phyloP scores from a whole-genome alignment of 1,140 invertebrate genomes.

The Heliconius nattereri region DNA sequence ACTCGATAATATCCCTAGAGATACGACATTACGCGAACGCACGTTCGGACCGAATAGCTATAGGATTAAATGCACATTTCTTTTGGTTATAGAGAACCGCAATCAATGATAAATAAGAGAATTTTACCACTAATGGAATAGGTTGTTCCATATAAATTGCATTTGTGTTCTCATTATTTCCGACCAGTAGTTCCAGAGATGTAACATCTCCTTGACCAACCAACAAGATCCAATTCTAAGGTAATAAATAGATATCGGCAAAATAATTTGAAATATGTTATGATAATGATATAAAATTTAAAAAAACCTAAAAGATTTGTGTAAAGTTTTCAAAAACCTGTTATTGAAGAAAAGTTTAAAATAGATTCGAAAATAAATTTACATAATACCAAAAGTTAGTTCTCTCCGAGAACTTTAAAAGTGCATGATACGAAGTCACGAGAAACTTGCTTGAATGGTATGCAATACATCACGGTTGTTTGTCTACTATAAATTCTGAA shows the following conservation, averaged over 20 bases:
- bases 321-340: neutral
- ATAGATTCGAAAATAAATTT: constrained; percentile 12
- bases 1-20: neutral
- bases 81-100: neutral
- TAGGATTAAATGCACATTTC: constrained; percentile 12
- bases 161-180: neutral
- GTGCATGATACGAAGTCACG: constrained; percentile 11
- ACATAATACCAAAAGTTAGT: constrained; percentile 6
- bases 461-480: constrained; percentile 15
- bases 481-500: constrained; percentile 6
- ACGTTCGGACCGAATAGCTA: neutral
- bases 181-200: no score
- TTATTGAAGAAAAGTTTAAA: neutral
- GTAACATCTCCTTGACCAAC: no score
- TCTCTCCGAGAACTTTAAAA: neutral
- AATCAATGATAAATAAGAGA: neutral
- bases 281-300: no score
- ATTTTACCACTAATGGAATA: neutral
- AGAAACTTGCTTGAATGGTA: constrained; percentile 3
- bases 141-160: neutral
- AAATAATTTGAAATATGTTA: no score
- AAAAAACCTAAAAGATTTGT: neutral
- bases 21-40: neutral
- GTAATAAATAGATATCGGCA: no score
- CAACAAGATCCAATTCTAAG: no score